phyloP scores from a whole-genome alignment of 2,113 vertebrate species.

The Sphyrna mokarran region DNA sequence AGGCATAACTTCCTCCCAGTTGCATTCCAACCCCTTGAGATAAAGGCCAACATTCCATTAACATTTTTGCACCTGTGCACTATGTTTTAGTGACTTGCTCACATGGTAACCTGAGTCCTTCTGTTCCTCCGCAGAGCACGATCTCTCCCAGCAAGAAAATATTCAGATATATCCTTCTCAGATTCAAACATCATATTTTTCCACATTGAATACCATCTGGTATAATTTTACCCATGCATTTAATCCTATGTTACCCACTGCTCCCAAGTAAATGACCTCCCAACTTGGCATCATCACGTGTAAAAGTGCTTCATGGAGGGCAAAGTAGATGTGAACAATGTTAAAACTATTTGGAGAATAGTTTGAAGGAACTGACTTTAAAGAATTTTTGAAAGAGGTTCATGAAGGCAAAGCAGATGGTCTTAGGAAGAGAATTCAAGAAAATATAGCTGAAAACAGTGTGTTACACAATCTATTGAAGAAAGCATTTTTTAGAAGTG shows the following conservation, averaged over 20 bases:
- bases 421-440: background rate
- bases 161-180: background rate
- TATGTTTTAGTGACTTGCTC: background rate
- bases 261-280: background rate
- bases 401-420: background rate
- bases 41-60: background rate
- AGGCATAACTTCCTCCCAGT: background rate
- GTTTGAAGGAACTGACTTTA: background rate
- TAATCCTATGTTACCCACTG: background rate
- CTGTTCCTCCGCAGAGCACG: too few relatives aligned
- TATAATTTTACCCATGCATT: too few relatives aligned
- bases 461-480: background rate
- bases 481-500: background rate
- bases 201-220: background rate
- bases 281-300: background rate
- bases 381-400: background rate
- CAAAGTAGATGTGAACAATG: background rate
- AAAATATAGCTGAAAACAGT: background rate
- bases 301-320: background rate
- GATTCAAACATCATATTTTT: background rate
- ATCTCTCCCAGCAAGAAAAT: background rate
- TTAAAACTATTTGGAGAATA: background rate
- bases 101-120: background rate
- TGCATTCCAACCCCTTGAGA: background rate
- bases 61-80: background rate